These are phyloP conservation scores for Tachuris rubrigastra DNA, from an alignment of 2,113 vertebrate species.

Conservation along the genomic window DNA sequence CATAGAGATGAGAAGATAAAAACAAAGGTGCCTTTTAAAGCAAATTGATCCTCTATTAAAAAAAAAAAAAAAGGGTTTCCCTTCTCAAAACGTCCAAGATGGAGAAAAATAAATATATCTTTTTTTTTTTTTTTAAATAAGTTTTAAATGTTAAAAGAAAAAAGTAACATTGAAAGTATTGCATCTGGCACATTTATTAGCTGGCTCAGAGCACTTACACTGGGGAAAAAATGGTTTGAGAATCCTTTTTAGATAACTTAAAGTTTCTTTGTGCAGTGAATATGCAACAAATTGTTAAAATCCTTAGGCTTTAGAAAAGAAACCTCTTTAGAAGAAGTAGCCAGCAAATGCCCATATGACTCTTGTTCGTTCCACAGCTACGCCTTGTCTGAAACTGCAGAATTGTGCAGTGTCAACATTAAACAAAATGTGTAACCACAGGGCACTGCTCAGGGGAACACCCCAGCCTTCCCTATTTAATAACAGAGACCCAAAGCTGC, in stretches of 20 bases:
- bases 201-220: not conserved
- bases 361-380: not conserved
- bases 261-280: not conserved
- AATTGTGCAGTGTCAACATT: not conserved
- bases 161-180: not conserved
- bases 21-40: no score
- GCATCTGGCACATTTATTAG: not conserved
- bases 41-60: no score
- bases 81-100: no score
- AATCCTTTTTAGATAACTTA: not conserved
- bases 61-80: no score
- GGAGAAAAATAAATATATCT: no score
- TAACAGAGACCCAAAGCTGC: not conserved
- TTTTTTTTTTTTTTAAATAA: no score
- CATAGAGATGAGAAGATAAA: no score
- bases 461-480: not conserved
- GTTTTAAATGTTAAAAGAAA: not conserved
- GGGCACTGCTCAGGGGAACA: not conserved
- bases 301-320: not conserved
- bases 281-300: not conserved
- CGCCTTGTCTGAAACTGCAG: not conserved
- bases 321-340: not conserved
- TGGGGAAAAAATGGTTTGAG: not conserved
- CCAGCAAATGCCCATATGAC: not conserved
- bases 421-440: not conserved